Evolutionary conservation across 2,797 vertebrate species (phyloP), one percentile per base, ranked within the genome.

Genomic region (Amazonetta brasiliensis): DNA sequence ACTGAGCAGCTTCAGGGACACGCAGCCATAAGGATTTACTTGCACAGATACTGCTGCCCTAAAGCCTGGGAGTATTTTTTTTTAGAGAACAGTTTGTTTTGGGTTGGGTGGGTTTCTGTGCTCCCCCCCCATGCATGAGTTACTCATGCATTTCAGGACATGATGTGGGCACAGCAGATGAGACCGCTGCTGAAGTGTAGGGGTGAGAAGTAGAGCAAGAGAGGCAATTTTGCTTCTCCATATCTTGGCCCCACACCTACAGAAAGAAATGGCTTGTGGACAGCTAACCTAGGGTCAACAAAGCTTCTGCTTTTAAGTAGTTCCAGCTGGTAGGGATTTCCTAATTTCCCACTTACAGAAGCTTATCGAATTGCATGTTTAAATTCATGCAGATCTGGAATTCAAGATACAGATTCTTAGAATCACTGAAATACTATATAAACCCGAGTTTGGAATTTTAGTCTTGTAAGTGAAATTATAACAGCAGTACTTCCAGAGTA

Each of bases 321-420:
- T 75, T 93, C 50, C 87, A 93, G 87, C 82, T 94, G 84, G 75
- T 62, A 68, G 76, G 62, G 84, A 91, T 89, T 94, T 92, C 87
- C 72, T 30, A 84, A 74, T 87, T 88, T 90, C 85, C 80, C 28
- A 68, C 25, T 88, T 79, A 84, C 18, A 88, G 71, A 6, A 91
- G 56, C 41, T 43, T 83, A 46, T 89, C 77, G 84, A 84, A 74
- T 94, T 91, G 50, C 80, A 91, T 35, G 31, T 28, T 82, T 56
- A 90, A 90, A 91, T 84, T 82, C 54, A 93, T 22, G 44, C 62
- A 87, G 88, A 89, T 80, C 66, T 64, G 50, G 48, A 33, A 90
- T 58, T 90, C 28, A 23, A 95, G 44, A 79, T 12, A 58, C 6
- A 81, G 46, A 90, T 60, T 93, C 91, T 91, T 37, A 77, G 12